Evolutionary conservation across 2,888 invertebrate genomes (phyloP), one percentile per base, ranked within the genome.

Genomic region (Nomada ferruginata): DNA sequence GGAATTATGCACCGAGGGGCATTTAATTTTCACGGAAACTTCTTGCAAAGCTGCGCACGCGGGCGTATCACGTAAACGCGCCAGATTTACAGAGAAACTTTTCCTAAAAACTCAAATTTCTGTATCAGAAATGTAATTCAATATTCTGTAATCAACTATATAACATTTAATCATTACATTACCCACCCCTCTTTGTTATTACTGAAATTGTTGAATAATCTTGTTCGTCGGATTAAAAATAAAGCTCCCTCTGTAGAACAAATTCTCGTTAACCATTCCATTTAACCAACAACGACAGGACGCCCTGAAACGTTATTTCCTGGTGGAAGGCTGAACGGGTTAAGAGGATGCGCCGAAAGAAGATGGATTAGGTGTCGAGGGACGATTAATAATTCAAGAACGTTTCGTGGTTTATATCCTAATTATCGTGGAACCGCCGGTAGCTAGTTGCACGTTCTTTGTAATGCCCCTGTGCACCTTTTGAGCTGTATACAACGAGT

Each of bases 401-500:
- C 69, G 59, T 76, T 77, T 76, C 52, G 75, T 55, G 82, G 73
- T 77, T 76, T 82, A 86, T 84, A 79, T 86, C 76, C 81, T 86
- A 81, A 81, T 86, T 87, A 87, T 82, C 87, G 76, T 52, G 59
- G 72, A 59, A 65, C 47, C 57, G 53, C 71, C 20, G 60, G 52
- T 65, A 52, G 63, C 79, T 52, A 36, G 69, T 42, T 61, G 52
- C 52, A 23, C 57, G 72, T 82, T 82, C 76, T 82, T 82, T 81
- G 76, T 53, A 61, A 77, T 44, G 26, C 63, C 23, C 23, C 26
- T 13, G 15, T n/a, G 18, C 36, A 60, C 29, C 68, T 81, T 69
- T 59, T 23, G 20, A 63, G 64, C 55, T 60, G 53, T 77, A 52
- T 77, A 75, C 70, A 87, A 85, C 78, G 75, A 72, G 78, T 84